phyloP scores from a whole-genome alignment of 2,888 invertebrate genomes.

The Andrena haemorrhoa region DNA sequence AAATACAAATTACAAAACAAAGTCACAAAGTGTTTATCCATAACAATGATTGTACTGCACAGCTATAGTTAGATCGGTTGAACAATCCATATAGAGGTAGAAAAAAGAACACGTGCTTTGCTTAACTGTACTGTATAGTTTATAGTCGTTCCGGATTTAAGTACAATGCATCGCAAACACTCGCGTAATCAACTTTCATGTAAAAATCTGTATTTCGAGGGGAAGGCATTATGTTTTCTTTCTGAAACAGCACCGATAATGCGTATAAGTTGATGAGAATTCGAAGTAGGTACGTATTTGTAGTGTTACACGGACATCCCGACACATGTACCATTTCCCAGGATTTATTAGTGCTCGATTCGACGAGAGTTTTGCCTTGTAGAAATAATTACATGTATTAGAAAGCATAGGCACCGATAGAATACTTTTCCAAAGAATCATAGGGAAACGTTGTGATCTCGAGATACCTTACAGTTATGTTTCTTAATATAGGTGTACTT shows the following conservation, averaged over 20 bases:
- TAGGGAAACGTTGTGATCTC: constrained; percentile 8
- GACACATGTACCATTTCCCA: neutral
- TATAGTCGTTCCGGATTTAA: constrained; percentile 20
- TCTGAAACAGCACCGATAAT: constrained; percentile 7
- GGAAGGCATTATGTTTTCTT: constrained; percentile 6
- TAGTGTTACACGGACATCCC: neutral
- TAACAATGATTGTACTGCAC: constrained; percentile 42
- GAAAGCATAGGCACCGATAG: neutral
- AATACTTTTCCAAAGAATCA: neutral
- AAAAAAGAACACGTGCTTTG: constrained; percentile 25
- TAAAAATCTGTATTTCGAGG: neutral
- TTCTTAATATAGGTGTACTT: constrained; percentile 6
- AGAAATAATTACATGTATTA: neutral
- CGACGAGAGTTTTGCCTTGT: neutral
- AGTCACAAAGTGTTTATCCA: constrained; percentile 37
- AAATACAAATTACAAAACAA: constrained; percentile 63
- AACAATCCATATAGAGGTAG: constrained; percentile 61
- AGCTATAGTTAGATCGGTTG: constrained; percentile 15
- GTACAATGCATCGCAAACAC: constrained; percentile 4
- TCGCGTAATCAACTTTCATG: constrained; percentile 9
- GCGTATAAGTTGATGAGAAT: constrained; percentile 5
- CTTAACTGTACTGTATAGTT: constrained; percentile 26
- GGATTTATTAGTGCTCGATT: neutral
- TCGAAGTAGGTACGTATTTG: constrained; percentile 10
- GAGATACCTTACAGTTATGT: constrained; percentile 6